These are phyloP conservation scores for Chydorus sphaericus DNA, from an alignment of 2,888 invertebrate species.

Conservation along the genomic window DNA sequence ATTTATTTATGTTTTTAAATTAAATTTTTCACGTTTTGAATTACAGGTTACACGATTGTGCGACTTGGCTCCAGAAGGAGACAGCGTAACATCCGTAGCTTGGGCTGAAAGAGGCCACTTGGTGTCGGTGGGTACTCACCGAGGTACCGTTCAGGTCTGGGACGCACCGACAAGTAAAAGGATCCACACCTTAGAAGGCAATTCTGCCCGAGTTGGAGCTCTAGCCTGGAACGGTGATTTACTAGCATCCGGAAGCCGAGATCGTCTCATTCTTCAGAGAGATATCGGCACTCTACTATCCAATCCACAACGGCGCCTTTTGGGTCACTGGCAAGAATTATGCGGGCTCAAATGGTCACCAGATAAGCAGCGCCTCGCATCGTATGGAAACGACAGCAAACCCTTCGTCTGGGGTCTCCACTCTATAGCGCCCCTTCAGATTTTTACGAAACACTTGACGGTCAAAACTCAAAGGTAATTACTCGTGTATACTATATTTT, in stretches of 20 bases:
- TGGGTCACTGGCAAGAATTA: constrained; percentile 85
- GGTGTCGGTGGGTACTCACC: constrained; percentile 95
- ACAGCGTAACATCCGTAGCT: constrained; percentile 93
- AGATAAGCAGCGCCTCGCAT: constrained; percentile 90
- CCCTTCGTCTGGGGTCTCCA: constrained; percentile 84
- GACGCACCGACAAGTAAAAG: constrained; percentile 88
- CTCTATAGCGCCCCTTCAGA: constrained; percentile 76
- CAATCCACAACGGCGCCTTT: constrained; percentile 63
- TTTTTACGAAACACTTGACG: constrained; percentile 90
- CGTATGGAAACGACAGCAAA: constrained; percentile 96
- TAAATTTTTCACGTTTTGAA: constrained; percentile 13
- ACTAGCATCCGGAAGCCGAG: constrained; percentile 85
- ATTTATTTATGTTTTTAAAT: not conserved
- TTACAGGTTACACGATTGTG: constrained; percentile 68
- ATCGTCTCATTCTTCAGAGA: constrained; percentile 80
- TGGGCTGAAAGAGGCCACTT: constrained; percentile 93
- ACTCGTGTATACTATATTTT: not conserved
- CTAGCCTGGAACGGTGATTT: constrained; percentile 97
- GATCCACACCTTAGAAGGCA: constrained; percentile 78
- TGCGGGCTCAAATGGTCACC: constrained; percentile 98
- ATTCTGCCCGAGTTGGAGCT: constrained; percentile 82
- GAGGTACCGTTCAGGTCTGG: constrained; percentile 95
- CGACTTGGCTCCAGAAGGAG: constrained; percentile 82
- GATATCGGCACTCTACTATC: constrained; percentile 74
- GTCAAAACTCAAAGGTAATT: constrained; percentile 66